Evolutionary conservation across 2,888 invertebrate species (phyloP).

Genomic region (Globia sparganii): DNA sequence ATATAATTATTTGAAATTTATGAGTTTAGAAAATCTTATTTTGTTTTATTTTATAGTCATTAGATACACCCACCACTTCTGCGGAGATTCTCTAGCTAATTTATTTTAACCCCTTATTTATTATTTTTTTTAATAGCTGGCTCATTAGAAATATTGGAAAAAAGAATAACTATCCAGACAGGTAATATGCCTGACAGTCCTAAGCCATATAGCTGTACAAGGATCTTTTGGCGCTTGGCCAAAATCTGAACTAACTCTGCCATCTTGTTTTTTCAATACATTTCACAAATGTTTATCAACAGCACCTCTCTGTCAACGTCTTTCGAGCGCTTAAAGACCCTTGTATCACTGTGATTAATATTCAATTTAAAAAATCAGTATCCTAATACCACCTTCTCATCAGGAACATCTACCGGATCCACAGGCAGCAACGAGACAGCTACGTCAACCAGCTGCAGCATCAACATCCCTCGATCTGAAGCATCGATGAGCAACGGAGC

Average conservation of each 20-base stretch:
- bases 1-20: background rate
- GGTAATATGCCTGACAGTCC: slow-evolving; percentile 16
- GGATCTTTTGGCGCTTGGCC: background rate
- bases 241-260: background rate
- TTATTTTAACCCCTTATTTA: slow-evolving; percentile 4
- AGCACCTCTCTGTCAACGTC: background rate
- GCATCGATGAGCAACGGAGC: slow-evolving; percentile 43
- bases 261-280: background rate
- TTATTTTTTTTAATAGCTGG: slow-evolving; percentile 40
- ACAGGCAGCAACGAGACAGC: slow-evolving; percentile 77
- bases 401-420: slow-evolving; percentile 85
- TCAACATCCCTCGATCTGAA: slow-evolving; percentile 36
- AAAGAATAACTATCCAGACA: slow-evolving; percentile 46
- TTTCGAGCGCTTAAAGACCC: background rate
- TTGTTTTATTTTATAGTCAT: background rate
- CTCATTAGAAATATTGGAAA: slow-evolving; percentile 40
- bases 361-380: background rate
- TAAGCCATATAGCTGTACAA: background rate
- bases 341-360: background rate
- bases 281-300: background rate
- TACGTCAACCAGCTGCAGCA: slow-evolving; percentile 38
- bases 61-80: too few relatives aligned
- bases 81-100: background rate
- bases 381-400: background rate
- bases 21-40: background rate